Base-by-base conservation (phyloP, 1,140 invertebrate species). In the Ylistrum balloti region DNA sequence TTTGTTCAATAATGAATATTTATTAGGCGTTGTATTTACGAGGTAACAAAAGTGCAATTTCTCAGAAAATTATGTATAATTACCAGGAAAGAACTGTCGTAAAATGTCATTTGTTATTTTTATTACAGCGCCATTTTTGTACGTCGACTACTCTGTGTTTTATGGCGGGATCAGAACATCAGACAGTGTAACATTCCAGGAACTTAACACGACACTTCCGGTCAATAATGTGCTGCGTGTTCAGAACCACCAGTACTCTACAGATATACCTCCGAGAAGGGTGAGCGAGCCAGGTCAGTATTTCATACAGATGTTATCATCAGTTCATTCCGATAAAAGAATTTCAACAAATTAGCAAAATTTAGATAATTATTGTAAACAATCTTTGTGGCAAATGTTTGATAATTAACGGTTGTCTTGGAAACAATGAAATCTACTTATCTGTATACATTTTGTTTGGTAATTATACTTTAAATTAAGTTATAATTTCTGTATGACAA, bases 81-180 rank as follows among this genome's bases (percentile, higher is more conserved):
- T 74, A 74, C 56, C 28, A 74, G 56, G n/a, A 17, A 74, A 28
- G 56, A 74, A 74, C 22, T 74, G 22, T 74, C 56, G 56, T 74
- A 28, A 74, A 74, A 41, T 41, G 33, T 88, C 20, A 88, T 33
- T 33, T 88, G 15, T 17, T 88, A 5, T n/a, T 34, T 90, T 15
- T 22, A 28, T 90, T 90, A 10, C 90, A 90, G 90, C 87, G 15
- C 48, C 90, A 22, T 56, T 86, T 34, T 32, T 86, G 35, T 90
- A 90, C 28, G 90, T 90, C 33, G 91, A 92, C 85, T 92, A 92
- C 86, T 92, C 91, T 20, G 91, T 92, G n/a, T 92, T 92, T 88
- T 92, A 90, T 87, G 89, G 89, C 33, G 91, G 91, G 33, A 88
- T 92, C 33, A 90, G 87, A 89, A 92, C 41, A 28, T 90, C 85